Evolutionary conservation across 1,140 invertebrate species (phyloP).

Genomic region (Drosophila neocordata): DNA sequence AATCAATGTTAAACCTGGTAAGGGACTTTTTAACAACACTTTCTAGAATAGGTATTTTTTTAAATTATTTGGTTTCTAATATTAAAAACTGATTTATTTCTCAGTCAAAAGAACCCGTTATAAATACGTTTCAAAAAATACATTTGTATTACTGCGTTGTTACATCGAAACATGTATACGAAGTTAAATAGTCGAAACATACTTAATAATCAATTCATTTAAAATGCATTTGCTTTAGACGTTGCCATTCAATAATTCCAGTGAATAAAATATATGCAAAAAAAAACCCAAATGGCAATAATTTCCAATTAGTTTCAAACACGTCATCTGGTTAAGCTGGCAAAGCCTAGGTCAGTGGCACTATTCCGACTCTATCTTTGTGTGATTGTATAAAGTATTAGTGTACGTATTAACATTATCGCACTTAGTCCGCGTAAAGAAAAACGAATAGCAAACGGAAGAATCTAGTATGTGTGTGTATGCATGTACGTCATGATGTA

Average conservation of each 20-base stretch:
- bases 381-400: not conserved
- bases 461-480: not conserved
- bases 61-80: too few relatives aligned
- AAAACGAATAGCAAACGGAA: not conserved
- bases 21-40: too few relatives aligned
- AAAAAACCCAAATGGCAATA: conserved; percentile 4
- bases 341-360: conserved; percentile 57
- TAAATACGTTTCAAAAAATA: not conserved
- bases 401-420: conserved; percentile 12
- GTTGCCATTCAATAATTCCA: conserved; percentile 46
- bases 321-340: conserved; percentile 36
- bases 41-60: too few relatives aligned
- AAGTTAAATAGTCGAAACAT: not conserved
- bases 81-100: not conserved
- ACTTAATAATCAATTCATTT: conserved; percentile 1
- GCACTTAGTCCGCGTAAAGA: not conserved
- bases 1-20: too few relatives aligned
- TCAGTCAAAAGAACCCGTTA: not conserved
- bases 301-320: conserved; percentile 51
- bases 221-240: conserved; percentile 20
- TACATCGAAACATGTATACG: not conserved
- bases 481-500: conserved; percentile 26
- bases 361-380: conserved; percentile 13
- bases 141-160: not conserved
- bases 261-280: conserved; percentile 12